phyloP scores from a whole-genome alignment of 1,140 invertebrate genomes.

The Drosophila lowei region DNA sequence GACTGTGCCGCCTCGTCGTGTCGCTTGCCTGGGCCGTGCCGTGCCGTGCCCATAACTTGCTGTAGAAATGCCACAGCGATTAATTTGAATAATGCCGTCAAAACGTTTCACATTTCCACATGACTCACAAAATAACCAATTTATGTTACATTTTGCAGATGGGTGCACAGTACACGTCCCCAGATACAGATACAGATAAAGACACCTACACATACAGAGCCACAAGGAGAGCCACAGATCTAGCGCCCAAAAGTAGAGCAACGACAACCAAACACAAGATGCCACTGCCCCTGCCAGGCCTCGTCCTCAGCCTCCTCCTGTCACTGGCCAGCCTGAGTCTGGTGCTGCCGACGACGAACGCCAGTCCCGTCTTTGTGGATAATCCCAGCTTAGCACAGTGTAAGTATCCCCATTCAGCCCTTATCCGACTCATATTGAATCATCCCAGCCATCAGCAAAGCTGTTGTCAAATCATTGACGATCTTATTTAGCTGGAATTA shows the following conservation, averaged over 20 bases:
- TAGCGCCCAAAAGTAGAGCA: constrained; percentile 23
- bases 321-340: constrained; percentile 55
- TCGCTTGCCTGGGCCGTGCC: constrained; percentile 37
- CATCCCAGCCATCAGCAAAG: constrained; percentile 22
- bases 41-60: constrained; percentile 46
- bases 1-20: constrained; percentile 21
- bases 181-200: constrained; percentile 27
- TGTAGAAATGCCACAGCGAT: constrained; percentile 48
- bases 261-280: constrained; percentile 22
- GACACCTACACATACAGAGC: constrained; percentile 31
- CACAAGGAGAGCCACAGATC: constrained; percentile 30
- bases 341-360: constrained; percentile 43
- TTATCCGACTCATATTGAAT: constrained; percentile 5
- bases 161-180: constrained; percentile 50
- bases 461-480: constrained; percentile 29
- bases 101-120: constrained; percentile 57
- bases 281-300: constrained; percentile 24
- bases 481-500: constrained; percentile 45
- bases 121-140: constrained; percentile 47
- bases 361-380: constrained; percentile 80
- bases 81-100: constrained; percentile 56
- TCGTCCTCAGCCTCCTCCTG: constrained; percentile 39
- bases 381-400: constrained; percentile 83
- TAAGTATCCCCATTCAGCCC: constrained; percentile 56
- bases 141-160: constrained; percentile 54